A percentile compares a stretch with the other conserved stretches of the same genome.
phyloP scores from a whole-genome alignment of 1,140 invertebrate genomes.

The Proctacanthus coquilletti region DNA sequence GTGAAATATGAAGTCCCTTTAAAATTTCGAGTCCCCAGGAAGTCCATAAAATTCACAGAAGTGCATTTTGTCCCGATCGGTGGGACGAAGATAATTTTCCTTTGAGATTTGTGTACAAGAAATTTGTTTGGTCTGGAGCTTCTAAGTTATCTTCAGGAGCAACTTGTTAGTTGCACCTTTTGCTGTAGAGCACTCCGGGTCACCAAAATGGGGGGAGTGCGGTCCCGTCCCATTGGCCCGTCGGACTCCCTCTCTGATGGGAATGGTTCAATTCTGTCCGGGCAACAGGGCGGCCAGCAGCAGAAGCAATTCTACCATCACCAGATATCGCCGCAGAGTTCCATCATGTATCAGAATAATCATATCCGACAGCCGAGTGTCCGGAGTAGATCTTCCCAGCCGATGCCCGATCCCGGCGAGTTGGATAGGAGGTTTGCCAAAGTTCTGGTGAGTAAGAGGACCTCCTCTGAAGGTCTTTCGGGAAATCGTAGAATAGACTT shows the following conservation, averaged over 20 bases:
- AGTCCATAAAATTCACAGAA: too few relatives aligned
- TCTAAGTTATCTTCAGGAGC: constrained; percentile 25
- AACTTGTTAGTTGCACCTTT: constrained; percentile 29
- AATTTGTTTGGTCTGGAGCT: constrained; percentile 17
- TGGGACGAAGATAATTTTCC: too few relatives aligned
- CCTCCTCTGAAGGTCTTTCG: constrained; percentile 4
- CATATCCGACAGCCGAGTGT: constrained; percentile 49
- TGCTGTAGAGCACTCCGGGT: constrained; percentile 13
- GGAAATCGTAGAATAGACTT: constrained; percentile 1
- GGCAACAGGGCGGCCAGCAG: constrained; percentile 3
- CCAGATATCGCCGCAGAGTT: constrained; percentile 5
- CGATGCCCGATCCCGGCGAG: constrained; percentile 77
- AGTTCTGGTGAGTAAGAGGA: constrained; percentile 66
- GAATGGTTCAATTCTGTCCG: constrained; percentile 9
- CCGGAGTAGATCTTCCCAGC: constrained; percentile 57
- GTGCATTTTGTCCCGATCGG: too few relatives aligned
- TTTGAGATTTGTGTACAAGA: neutral
- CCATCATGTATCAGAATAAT: constrained; percentile 24
- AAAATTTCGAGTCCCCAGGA: too few relatives aligned
- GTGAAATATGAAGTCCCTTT: too few relatives aligned
- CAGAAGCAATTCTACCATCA: too few relatives aligned
- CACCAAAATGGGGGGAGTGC: constrained; percentile 25
- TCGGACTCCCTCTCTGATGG: constrained; percentile 15
- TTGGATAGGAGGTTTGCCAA: constrained; percentile 84
- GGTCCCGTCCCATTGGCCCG: constrained; percentile 18